Conservation (phyloP, 2,888 invertebrate species). For the Bellardia bayeri region DNA sequence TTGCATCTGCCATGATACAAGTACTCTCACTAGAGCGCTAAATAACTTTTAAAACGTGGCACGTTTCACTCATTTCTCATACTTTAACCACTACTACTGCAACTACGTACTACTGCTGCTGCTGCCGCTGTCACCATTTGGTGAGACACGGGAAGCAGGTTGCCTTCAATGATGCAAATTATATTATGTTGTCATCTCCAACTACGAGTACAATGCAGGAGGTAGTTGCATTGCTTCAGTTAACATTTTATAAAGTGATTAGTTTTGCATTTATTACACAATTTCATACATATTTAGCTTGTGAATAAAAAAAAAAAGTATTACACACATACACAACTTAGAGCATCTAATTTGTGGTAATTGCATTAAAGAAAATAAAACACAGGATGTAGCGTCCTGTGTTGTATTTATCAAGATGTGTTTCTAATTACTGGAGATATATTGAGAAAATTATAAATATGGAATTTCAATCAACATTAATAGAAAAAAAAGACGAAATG, state of each 20-base stretch:
- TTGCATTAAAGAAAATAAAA: constrained; percentile 15
- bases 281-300: constrained; percentile 38
- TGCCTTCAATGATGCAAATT: constrained; percentile 48
- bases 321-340: neutral
- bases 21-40: neutral
- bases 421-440: neutral
- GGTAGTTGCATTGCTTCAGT: constrained; percentile 12
- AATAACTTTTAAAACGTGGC: constrained; percentile 32
- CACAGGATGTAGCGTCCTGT: neutral
- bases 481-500: neutral
- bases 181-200: constrained; percentile 16
- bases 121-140: neutral
- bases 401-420: neutral
- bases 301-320: constrained; percentile 1
- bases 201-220: neutral
- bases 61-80: constrained; percentile 53
- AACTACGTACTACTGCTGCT: neutral
- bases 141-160: constrained; percentile 5
- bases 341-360: constrained; percentile 45
- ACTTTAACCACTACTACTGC: constrained; percentile 39
- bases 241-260: constrained; percentile 59
- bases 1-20: constrained; percentile 4
- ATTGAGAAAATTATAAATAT: neutral
- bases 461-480: neutral
- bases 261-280: constrained; percentile 61